Conservation (phyloP, 2,113 vertebrate genomes). For the Rhodinocichla rosea region DNA sequence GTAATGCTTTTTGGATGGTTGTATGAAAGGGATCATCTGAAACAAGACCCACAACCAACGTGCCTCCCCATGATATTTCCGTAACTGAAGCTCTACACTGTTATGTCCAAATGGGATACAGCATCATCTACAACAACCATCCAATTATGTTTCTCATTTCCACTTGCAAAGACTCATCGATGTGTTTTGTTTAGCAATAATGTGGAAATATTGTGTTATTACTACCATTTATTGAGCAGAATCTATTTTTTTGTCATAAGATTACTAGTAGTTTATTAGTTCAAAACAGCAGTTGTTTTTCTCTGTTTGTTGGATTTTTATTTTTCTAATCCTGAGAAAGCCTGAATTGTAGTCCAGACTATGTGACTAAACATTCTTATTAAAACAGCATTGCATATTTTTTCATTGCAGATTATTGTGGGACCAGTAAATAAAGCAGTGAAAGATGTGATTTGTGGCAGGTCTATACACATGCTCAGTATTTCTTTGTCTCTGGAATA, state of each 20-base stretch:
- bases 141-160: neutral
- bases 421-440: neutral
- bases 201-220: neutral
- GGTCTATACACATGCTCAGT: neutral
- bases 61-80: neutral
- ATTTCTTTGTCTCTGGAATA: neutral
- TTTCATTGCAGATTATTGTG: neutral
- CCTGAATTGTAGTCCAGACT: neutral
- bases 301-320: neutral
- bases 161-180: neutral
- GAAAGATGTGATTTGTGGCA: neutral
- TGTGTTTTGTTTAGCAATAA: neutral
- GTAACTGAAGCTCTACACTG: neutral
- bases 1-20: conserved; percentile 70
- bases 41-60: neutral
- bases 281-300: neutral
- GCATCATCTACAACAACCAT: neutral
- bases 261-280: neutral
- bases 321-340: neutral
- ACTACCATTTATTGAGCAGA: neutral
- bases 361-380: neutral
- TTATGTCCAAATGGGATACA: neutral
- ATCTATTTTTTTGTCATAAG: neutral
- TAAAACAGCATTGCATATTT: neutral
- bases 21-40: conserved; percentile 60